Evolutionary conservation across 1,140 invertebrate species (phyloP), one percentile per base, ranked within the genome.

Genomic region (Ceratina calcarata): DNA sequence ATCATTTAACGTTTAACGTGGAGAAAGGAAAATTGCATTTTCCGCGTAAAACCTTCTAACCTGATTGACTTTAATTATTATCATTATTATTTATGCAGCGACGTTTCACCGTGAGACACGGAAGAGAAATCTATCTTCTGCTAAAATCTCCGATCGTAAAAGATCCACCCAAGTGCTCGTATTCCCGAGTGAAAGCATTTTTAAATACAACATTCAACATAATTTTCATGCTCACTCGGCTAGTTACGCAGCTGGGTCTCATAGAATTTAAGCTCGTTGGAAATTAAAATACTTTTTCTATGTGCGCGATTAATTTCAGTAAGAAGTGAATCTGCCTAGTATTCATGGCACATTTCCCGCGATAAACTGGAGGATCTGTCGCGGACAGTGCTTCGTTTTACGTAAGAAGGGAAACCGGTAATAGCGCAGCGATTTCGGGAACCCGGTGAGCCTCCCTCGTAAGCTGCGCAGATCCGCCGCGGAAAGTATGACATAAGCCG

Each of bases 401-500:
- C 70, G 70, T 83, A 83, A 84, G 69, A 76, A 18, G 72, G 72
- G 22, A 24, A 20, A 69, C 32, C 24, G 24, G 18, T 67, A 65
- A 74, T 84, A 65, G 49, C 55, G 3, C 67, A 22, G 67, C 49
- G 55, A 77, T 64, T 27, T 55, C 58, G 24, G 24, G 53, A 32
- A 27, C 10, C 16, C n/a, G 51, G 1, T 24, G 57, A 60, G 55
- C 51, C 32, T 51, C 27, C 45, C 32, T 13, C 20, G 61, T 67
- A 37, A 74, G 53, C 37, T 62, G 66, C 69, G 74, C 61, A 77
- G 70, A 74, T 64, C 51, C 12, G 45, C 61, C 64, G 49, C 82
- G 53, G 78, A 65, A 70, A 24, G 61, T 68, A 65, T 87, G 85
- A 86, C 84, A 73, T 65, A 81, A 80, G 51, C 45, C 81, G 79